Evolutionary conservation across 1,140 invertebrate genomes (phyloP), one percentile per base, ranked within the genome.

Genomic region (Macrotrachela quadricornifera): DNA sequence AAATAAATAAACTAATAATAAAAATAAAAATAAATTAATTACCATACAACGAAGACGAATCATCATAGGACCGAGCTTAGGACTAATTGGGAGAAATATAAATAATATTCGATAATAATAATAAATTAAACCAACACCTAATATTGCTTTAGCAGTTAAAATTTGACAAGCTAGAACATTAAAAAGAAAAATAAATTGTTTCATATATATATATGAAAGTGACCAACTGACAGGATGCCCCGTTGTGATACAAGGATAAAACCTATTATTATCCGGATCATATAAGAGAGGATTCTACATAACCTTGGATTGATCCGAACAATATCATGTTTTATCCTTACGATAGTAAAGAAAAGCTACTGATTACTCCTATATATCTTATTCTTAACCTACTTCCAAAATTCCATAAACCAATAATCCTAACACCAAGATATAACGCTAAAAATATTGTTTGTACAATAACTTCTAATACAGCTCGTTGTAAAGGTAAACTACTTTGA

Each of bases 1-100:
- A 2, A 30, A 30, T 30, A 2, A 30, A 30, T 30, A 8, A 30
- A 4, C 21, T 4, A 30, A 4, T 30, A 4, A 30, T 2, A 30
- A 8, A 30, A 30, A 30, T 4, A 30, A 4, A 30, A 4, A 2
- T 4, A 30, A 4, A 4, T 8, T 30, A 16, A 62, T 56, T 51
- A 72, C 68, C 71, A 72, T 71, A 51, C 64, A 57, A 44, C 62
- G 65, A 30, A 72, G 67, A 43, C 67, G 61, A 48, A 71, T 66
- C 0, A 73, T 53, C 56, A 71, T 63, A 4, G 69, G 70, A 44
- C 71, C 71, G 6, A 73, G 58, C 0, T 69, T 71, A 10, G 67
- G 68, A 47, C 68, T 71, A 36, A 72, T 71, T 2, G 70, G 70
- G 3, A 73, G 54, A 57, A 68, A 68, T 11, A 68, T 63, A 18